Base-by-base conservation (phyloP, 2,797 vertebrate species). In the Bradypodion pumilum region DNA sequence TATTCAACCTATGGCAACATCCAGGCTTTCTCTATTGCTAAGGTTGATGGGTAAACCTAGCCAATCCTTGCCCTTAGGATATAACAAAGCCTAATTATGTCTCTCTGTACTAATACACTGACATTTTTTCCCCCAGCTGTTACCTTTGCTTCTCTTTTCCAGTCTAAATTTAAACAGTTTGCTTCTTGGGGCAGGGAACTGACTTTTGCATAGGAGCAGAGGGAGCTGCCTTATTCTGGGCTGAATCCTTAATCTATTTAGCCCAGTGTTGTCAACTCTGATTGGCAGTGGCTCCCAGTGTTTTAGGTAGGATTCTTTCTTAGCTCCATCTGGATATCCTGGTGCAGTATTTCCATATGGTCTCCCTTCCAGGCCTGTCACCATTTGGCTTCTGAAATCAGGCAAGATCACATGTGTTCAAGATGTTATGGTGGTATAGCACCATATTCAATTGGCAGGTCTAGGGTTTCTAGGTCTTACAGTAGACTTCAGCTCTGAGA, bases 81-180 rank as follows among this genome's bases (percentile, higher is more conserved):
- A 29, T 27, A 72, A 27, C 70, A 72, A 46, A 72, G 42, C 70
- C 40, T 62, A 62, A 62, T 25, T 62, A 25, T 63, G 62, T 63
- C 42, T 42, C 27, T 27, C 27, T 44, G 40, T 13, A 46, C 42
- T 42, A 27, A 44, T 42, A 44, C 27, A 46, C 37, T 15, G 9
- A 65, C 27, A 62, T 40, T 42, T 27, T 23, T 32, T 46, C 44
- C 5, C 37, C 5, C 37, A 5, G 19, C 9, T 68, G 32, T 12
- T 25, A 35, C 12, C 8, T 21, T 16, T 49, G 63, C 56, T 27
- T 79, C 6, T 79, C 63, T 66, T 79, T 79, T 32, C 63, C 10
- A 7, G n/a, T 60, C 35, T 37, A 52, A 44, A 78, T 73, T 87
- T 81, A 75, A 77, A 66, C 75, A 87, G 56, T 85, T 78, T 85